A percentile compares a stretch with the other conserved stretches of the same genome.
These are phyloP conservation scores for Hoplodrina ambigua DNA, from an alignment of 2,888 invertebrate genomes.

Conservation along the genomic window DNA sequence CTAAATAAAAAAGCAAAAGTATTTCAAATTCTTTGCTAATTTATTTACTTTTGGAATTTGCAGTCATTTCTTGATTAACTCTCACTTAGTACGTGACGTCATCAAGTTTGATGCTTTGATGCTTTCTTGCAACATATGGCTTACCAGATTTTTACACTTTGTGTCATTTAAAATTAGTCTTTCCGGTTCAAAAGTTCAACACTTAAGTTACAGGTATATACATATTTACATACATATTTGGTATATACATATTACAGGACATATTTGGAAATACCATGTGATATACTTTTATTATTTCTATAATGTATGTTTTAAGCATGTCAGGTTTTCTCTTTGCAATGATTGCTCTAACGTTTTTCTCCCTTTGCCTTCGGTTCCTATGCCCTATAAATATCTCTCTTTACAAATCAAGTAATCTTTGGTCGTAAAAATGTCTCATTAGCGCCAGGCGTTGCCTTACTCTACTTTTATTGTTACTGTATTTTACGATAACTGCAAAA, in stretches of 20 bases:
- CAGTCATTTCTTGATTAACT: constrained; percentile 43
- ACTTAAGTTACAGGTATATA: neutral
- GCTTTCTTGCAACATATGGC: neutral
- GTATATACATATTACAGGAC: too few species aligned
- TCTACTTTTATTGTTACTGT: constrained; percentile 44
- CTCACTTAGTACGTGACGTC: constrained; percentile 24
- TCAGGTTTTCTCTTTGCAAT: too few species aligned
- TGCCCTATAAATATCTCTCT: constrained; percentile 3
- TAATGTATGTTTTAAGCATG: neutral
- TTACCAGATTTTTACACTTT: neutral
- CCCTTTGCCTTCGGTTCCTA: neutral
- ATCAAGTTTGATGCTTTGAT: constrained; percentile 7
- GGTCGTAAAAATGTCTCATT: constrained; percentile 37
- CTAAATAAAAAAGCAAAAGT: constrained; percentile 47
- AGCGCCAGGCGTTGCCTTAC: constrained; percentile 14
- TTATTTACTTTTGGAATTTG: constrained; percentile 43
- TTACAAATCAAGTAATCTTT: constrained; percentile 25
- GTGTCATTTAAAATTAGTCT: neutral
- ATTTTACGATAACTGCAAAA: constrained; percentile 36
- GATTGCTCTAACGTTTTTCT: neutral
- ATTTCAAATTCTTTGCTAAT: constrained; percentile 48
- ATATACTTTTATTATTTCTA: neutral
- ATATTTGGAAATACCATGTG: neutral
- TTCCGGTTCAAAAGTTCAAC: neutral
- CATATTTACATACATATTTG: too few species aligned